Evolutionary conservation across 2,113 vertebrate species (phyloP), one percentile per base, ranked within the genome.

Genomic region (Indri indri): DNA sequence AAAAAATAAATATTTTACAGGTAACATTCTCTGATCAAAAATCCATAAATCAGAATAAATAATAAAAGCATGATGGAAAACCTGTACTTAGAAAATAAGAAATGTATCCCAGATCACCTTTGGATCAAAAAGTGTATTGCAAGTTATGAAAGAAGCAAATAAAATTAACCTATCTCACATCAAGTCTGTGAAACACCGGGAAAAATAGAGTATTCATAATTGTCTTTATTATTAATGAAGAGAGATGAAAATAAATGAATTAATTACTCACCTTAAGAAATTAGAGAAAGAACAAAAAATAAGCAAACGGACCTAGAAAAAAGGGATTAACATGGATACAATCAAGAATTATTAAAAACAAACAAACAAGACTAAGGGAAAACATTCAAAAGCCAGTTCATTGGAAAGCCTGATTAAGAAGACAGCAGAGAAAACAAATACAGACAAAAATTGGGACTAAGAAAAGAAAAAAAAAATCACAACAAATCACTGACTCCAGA

Each of bases 291-390:
- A 93, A 91, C 17, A 89, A 83, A 92, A 95, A 96, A 65, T n/a
- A 73, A 73, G 50, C 11, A 92, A 66, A 52, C 23, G 88, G 20
- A 54, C 10, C 9, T 37, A 63, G n/a, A 22, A 70, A 90, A 50
- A 81, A 61, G 40, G 30, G 34, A 27, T 83, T 85, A 94, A 71
- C 18, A 54, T 30, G 25, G 25, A 85, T 68, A 14, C 5, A 91
- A 70, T 79, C 37, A 96, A 76, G 30, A 95, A 92, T 83, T 90
- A 97, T 88, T 94, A 40, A 91, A 97, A 94, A 68, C 5, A 95
- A 95, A 70, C 59, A 93, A 95, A 45, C 83, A 57, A 50, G 32
- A 40, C 23, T 83, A 63, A 22, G 10, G 6, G 2, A 52, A 37
- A 82, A 27, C 65, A 42, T 76, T 22, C 9, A 59, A 81, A 92